Evolutionary conservation across 2,797 vertebrate genomes (phyloP).

Genomic region (Tamandua tetradactyla): DNA sequence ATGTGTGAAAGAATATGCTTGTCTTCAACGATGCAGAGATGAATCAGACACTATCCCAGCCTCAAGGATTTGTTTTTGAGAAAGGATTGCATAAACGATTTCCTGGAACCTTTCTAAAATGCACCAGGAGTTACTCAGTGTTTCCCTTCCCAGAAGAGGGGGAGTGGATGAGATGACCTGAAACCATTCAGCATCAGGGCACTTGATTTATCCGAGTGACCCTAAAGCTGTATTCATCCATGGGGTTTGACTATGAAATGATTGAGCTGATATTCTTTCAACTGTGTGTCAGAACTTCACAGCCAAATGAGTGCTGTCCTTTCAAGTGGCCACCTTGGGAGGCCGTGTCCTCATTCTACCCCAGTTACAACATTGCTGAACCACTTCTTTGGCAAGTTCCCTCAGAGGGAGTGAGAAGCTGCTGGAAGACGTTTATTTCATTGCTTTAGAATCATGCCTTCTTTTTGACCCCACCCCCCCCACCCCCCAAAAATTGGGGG

Average conservation of each 20-base stretch:
- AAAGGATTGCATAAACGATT: neutral
- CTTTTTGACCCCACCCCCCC: neutral
- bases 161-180: neutral
- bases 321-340: constrained; percentile 53
- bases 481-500: neutral
- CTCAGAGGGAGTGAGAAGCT: constrained; percentile 45
- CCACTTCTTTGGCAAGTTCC: constrained; percentile 46
- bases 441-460: constrained; percentile 32
- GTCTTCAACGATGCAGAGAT: neutral
- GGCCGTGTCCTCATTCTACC: constrained; percentile 53
- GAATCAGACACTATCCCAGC: neutral
- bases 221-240: neutral
- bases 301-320: neutral
- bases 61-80: neutral
- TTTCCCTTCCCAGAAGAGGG: neutral
- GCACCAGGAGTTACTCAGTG: neutral
- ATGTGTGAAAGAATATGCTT: neutral
- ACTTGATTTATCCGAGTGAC: neutral
- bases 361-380: constrained; percentile 3
- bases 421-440: constrained; percentile 39
- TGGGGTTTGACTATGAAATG: neutral
- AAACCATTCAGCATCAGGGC: neutral
- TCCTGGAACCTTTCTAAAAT: constrained; percentile 46
- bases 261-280: neutral
- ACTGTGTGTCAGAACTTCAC: neutral